These are phyloP conservation scores for Trissoscelio sp. DNA, from an alignment of 2,888 invertebrate genomes.

Conservation along the genomic window DNA sequence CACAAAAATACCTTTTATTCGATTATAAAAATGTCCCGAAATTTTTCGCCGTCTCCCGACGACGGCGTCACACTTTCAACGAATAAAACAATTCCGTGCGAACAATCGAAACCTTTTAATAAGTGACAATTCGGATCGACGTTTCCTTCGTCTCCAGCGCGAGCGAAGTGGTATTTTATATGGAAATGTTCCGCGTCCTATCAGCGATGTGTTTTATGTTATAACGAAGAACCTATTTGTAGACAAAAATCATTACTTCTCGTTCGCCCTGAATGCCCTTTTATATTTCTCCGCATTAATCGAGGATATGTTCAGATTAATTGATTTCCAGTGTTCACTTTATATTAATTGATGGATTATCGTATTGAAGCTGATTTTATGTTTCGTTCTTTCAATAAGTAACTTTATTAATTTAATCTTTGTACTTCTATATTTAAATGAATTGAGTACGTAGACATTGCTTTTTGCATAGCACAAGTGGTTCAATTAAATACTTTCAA, in stretches of 20 bases:
- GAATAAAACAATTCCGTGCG: conserved; percentile 13
- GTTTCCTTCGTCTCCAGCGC: neutral
- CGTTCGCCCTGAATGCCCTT: neutral
- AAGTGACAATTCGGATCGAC: conserved; percentile 8
- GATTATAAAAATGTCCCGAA: no score
- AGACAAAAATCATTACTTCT: neutral
- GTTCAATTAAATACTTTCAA: no score
- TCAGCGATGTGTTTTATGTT: neutral
- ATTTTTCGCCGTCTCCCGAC: conserved; percentile 20
- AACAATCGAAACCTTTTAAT: conserved; percentile 17
- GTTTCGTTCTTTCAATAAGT: no score
- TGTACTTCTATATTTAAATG: no score
- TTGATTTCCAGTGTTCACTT: neutral
- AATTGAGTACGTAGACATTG: no score
- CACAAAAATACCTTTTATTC: no score
- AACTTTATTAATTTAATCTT: no score
- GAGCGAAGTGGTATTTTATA: neutral
- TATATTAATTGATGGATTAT: neutral
- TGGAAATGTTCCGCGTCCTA: neutral
- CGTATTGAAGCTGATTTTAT: no score
- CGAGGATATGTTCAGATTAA: neutral
- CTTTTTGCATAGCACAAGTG: no score
- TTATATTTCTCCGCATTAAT: neutral
- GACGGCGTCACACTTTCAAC: neutral
- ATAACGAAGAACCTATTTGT: neutral